Conservation (phyloP, 2,888 invertebrate species). For the Cistogaster globosa region DNA sequence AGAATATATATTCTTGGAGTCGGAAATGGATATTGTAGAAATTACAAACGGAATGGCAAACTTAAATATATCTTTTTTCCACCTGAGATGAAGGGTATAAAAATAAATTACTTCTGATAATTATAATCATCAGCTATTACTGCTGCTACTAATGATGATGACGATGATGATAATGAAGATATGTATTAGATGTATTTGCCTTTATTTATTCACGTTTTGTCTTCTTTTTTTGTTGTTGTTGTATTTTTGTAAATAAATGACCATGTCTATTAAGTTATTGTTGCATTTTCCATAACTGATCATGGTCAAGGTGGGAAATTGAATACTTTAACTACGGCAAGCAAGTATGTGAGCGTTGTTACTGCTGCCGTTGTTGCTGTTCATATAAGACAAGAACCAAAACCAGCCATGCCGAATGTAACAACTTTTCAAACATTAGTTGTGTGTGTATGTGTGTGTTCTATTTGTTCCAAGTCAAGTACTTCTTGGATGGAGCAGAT, state of each 20-base stretch:
- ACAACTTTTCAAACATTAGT: constrained; percentile 54
- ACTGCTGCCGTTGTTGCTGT: constrained; percentile 27
- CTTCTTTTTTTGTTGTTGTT: too few relatives aligned
- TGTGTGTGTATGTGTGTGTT: background rate
- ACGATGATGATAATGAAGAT: constrained; percentile 26
- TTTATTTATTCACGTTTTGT: background rate
- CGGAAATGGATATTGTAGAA: too few relatives aligned
- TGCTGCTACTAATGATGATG: constrained; percentile 23
- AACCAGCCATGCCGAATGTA: constrained; percentile 60
- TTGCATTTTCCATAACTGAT: constrained; percentile 64
- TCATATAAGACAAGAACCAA: constrained; percentile 30
- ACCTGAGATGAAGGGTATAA: too few relatives aligned
- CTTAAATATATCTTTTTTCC: too few relatives aligned
- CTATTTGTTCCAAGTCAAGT: constrained; percentile 23
- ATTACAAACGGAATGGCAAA: too few relatives aligned
- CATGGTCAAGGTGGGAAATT: constrained; percentile 68
- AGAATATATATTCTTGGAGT: too few relatives aligned
- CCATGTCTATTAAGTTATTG: constrained; percentile 63
- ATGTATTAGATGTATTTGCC: background rate
- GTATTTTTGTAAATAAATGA: constrained; percentile 47
- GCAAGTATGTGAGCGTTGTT: constrained; percentile 3
- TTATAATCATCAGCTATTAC: constrained; percentile 9
- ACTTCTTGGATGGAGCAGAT: constrained; percentile 25
- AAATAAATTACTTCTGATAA: constrained; percentile 6
- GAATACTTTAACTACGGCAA: constrained; percentile 51